Base-by-base conservation (phyloP, 2,797 vertebrate species). In the Helostoma temminkii region DNA sequence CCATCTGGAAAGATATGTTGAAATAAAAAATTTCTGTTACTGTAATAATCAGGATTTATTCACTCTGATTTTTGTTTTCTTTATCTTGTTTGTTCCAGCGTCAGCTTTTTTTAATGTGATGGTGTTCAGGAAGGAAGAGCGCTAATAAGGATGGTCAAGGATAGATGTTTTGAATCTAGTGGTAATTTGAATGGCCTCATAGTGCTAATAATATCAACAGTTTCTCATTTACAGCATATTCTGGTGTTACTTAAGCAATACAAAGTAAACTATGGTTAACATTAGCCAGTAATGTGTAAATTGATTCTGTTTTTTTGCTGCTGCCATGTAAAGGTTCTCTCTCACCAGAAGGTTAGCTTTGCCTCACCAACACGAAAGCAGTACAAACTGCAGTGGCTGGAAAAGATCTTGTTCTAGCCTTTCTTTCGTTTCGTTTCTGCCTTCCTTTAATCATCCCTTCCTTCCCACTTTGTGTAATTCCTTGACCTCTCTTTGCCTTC, bases 71-170 rank as follows among this genome's bases (percentile, higher is more conserved):
- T 54, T 54, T 30, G 3, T 47, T 49, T 43, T 3, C 28, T 30
- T 30, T 5, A 30, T 30, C 9, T 30, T 3, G 28, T 6, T 30
- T 2, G 2, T 30, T 30, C 10, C 30, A 30, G 9, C 5, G 28
- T 30, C 3, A 30, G 30, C 7, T 30, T 30, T 30, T 2, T 6
- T 6, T 62, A 41, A 46, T 65, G 61, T 52, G 71, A 68, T 76
- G 77, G 58, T 76, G 74, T 64, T 74, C 45, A 53, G 52, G 26
- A 68, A 64, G 45, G 41, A 66, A 64, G 28, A 53, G 47, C 73
- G 37, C 41, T 45, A 70, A 78, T 78, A 67, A 77, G 66, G 48
- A 63, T 52, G 48, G 58, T 64, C 61, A 76, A 76, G 69, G 78
- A 76, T 66, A 71, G 42, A 9, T 67, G 47, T 58, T 81, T 72